Base-by-base conservation (phyloP, 2,888 invertebrate species). In the Lymantria dispar region DNA sequence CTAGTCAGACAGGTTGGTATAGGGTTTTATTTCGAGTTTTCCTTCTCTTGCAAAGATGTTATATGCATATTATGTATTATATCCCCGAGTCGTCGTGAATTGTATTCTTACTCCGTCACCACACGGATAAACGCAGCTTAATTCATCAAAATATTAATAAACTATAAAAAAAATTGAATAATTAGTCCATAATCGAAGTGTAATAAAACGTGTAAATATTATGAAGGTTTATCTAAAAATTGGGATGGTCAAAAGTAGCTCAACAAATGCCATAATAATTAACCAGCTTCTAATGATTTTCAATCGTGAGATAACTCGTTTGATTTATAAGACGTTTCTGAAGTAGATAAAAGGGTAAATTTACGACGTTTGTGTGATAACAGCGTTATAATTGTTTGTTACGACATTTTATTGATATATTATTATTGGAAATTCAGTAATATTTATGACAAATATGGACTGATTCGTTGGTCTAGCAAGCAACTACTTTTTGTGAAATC, bases 281-380 rank as follows among this genome's bases (percentile, higher is more conserved):
- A 87, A 85, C 70, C 64, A 74, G 79, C 74, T 80, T 84, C 83
- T 87, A 87, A 89, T 88, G 87, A 88, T 86, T 86, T 84, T 83
- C 74, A 83, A 83, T 81, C 80, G 66, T 58, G 54, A 80, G 89
- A 88, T 89, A 89, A 83, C 67, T 58, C 66, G 43, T 72, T 73
- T 87, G 85, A 89, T 89, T 89, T 88, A 90, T 89, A 64, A 70
- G 62, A 54, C 60, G 60, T 67, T 62, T 77, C 81, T 83, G 79
- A 83, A 60, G 58, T 47, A 78, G 84, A 87, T 87, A 88, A 62
- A 62, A 58, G 57, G 63, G 58, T 55, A 64, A 79, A 87, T 88
- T 88, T 87, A 90, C 74, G 83, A 83, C 78, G 74, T 78, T 78
- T 77, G 70, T 76, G 58, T 72, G 82, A 85, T 85, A 83, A 80